Evolutionary conservation across 2,797 vertebrate genomes (phyloP).

Genomic region (Mareca strepera): DNA sequence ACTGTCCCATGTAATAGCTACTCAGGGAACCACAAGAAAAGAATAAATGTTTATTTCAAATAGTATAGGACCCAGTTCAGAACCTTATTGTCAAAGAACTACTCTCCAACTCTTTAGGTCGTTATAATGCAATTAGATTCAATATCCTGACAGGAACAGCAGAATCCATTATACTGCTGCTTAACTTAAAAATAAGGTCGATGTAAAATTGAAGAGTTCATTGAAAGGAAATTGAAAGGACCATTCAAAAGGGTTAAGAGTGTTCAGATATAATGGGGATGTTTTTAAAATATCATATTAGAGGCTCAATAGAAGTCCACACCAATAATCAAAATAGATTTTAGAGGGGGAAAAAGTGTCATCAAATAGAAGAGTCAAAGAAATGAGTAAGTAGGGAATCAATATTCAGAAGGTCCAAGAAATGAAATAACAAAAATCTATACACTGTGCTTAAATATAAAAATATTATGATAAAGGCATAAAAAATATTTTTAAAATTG

Average conservation of each 20-base stretch:
- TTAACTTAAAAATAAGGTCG: background rate
- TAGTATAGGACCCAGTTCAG: background rate
- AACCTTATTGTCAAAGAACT: background rate
- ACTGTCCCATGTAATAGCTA: background rate
- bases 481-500: background rate
- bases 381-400: background rate
- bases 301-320: background rate
- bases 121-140: slow-evolving; percentile 15
- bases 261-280: background rate
- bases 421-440: background rate
- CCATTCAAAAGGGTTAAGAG: background rate
- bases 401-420: background rate
- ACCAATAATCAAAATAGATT: background rate
- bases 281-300: slow-evolving; percentile 2
- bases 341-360: background rate
- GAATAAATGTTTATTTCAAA: background rate
- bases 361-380: background rate
- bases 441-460: background rate
- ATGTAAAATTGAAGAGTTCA: background rate
- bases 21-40: background rate
- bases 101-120: background rate
- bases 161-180: background rate
- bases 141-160: background rate
- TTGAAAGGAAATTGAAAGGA: background rate
- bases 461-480: background rate